Evolutionary conservation across 1,140 invertebrate genomes (phyloP).

Genomic region (Drosophila arizonae): DNA sequence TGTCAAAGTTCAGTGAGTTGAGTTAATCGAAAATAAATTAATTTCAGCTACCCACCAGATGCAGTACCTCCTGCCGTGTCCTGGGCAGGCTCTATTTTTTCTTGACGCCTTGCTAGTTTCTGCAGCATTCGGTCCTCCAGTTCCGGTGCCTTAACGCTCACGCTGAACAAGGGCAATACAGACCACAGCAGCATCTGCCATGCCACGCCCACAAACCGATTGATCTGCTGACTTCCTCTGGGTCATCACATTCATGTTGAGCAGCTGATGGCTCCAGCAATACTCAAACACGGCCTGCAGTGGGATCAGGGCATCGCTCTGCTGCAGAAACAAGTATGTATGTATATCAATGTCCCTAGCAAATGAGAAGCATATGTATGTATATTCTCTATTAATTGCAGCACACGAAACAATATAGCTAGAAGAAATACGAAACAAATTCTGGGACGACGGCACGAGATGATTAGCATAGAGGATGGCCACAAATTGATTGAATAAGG

Average conservation of each 20-base stretch:
- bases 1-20: slow-evolving; percentile 3
- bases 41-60: slow-evolving; percentile 23
- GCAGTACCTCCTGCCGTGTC: slow-evolving; percentile 45
- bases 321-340: slow-evolving; percentile 68
- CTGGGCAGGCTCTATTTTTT: neutral
- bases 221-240: slow-evolving; percentile 45
- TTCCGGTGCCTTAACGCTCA: neutral
- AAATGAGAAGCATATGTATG: too few relatives aligned
- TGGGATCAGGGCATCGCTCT: slow-evolving; percentile 40
- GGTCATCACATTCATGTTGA: slow-evolving; percentile 67
- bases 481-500: slow-evolving; percentile 52
- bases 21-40: neutral
- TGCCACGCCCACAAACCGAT: slow-evolving; percentile 37
- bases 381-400: too few relatives aligned
- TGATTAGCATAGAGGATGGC: slow-evolving; percentile 55
- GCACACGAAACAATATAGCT: too few relatives aligned
- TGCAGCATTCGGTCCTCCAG: slow-evolving; percentile 45
- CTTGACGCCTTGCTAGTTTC: slow-evolving; percentile 36
- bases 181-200: slow-evolving; percentile 44
- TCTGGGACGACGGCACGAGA: slow-evolving; percentile 56
- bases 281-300: slow-evolving; percentile 61
- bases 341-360: slow-evolving; percentile 31
- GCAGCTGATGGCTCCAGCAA: slow-evolving; percentile 60
- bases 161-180: slow-evolving; percentile 39
- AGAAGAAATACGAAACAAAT: too few relatives aligned